A percentile compares a stretch with the other conserved stretches of the same genome.
Conservation (phyloP, 37 sponge, comb jelly and placozoan species). For the Beroe ovata region DNA sequence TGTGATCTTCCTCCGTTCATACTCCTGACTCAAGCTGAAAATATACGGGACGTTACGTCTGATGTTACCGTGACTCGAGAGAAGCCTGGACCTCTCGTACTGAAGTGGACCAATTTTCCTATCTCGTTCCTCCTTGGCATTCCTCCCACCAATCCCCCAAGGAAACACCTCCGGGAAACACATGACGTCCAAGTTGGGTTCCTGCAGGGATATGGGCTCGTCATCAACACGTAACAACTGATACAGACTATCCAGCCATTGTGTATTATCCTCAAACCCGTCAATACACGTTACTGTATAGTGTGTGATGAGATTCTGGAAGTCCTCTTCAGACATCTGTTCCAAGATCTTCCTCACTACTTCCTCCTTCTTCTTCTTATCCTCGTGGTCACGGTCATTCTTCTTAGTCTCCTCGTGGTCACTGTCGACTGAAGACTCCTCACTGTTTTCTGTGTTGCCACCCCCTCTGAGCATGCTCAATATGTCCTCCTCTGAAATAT, state of each 20-base stretch:
- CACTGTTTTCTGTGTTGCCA: too few species aligned
- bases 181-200: neutral
- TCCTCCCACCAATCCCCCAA: neutral
- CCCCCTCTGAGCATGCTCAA: too few species aligned
- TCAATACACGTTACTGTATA: neutral
- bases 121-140: neutral
- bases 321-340: neutral
- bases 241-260: neutral
- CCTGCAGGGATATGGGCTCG: neutral
- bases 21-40: neutral
- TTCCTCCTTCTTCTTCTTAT: too few species aligned
- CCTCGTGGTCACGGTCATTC: too few species aligned
- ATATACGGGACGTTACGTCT: neutral
- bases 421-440: too few species aligned
- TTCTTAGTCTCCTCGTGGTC: too few species aligned
- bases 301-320: neutral
- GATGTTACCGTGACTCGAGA: too few species aligned
- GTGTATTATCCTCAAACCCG: neutral
- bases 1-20: neutral
- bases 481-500: too few species aligned
- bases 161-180: neutral
- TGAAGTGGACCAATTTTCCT: neutral
- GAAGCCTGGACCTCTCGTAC: too few species aligned
- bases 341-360: neutral
- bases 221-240: neutral